A percentile compares a stretch with the other conserved stretches of the same genome.
Conservation (phyloP, 2,113 vertebrate genomes). For the Brevimyrus niger region DNA sequence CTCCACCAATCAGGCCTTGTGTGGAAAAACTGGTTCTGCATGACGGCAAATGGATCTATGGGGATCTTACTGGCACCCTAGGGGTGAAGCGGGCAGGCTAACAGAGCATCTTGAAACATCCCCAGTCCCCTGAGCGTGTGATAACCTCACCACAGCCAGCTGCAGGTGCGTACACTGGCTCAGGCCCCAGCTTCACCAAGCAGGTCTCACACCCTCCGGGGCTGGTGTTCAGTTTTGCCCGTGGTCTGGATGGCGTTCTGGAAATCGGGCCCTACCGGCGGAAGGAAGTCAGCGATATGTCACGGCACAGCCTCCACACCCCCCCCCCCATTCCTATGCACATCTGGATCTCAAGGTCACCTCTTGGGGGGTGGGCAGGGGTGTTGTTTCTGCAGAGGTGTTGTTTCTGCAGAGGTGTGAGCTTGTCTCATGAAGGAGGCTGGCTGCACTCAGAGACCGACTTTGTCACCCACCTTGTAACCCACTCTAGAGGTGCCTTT, state of each 20-base stretch:
- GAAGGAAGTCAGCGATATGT: background rate
- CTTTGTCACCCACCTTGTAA: background rate
- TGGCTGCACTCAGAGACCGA: background rate
- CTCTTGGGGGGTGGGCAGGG: slow-evolving; percentile 20
- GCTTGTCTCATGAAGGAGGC: background rate
- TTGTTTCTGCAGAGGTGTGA: background rate
- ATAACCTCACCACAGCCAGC: background rate
- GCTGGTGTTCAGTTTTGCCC: background rate
- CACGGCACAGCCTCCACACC: background rate
- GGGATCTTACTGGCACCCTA: background rate
- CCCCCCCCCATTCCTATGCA: background rate
- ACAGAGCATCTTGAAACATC: background rate
- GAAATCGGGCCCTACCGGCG: background rate
- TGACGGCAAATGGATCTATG: background rate
- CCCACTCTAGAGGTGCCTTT: background rate
- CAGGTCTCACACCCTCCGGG: background rate
- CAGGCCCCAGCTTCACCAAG: background rate
- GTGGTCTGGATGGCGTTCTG: background rate
- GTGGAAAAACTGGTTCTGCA: background rate
- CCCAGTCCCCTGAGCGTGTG: background rate
- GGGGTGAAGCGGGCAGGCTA: background rate
- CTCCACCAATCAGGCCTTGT: background rate
- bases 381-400: background rate
- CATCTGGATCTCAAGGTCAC: slow-evolving; percentile 40
- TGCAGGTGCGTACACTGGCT: background rate